Conservation (phyloP, 2,888 invertebrate genomes). For the Altica lythri region DNA sequence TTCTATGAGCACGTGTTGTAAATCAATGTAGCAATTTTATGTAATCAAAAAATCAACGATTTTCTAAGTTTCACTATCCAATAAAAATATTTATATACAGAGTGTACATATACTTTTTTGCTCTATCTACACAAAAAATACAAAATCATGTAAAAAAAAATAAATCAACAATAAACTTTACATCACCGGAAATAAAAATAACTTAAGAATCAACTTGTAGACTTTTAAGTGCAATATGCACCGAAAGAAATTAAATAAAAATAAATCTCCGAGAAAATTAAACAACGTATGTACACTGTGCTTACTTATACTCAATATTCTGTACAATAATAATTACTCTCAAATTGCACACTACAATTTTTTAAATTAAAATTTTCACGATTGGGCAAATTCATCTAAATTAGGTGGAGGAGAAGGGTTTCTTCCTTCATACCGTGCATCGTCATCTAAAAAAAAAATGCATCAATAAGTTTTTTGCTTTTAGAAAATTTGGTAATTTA, state of each 20-base stretch:
- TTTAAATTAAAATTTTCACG: constrained; percentile 41
- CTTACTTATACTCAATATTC: constrained; percentile 32
- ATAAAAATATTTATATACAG: constrained; percentile 44
- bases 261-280: constrained; percentile 42
- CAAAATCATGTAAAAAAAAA: constrained; percentile 35
- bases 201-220: constrained; percentile 39
- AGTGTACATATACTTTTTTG: constrained; percentile 39
- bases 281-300: constrained; percentile 49
- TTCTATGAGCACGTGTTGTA: constrained; percentile 33
- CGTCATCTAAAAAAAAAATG: constrained; percentile 51
- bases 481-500: neutral
- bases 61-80: constrained; percentile 42
- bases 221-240: constrained; percentile 34
- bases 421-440: constrained; percentile 55
- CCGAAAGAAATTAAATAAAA: constrained; percentile 45
- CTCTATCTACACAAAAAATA: constrained; percentile 38
- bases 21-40: constrained; percentile 38
- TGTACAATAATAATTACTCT: constrained; percentile 26
- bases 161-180: constrained; percentile 40
- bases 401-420: constrained; percentile 57
- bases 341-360: constrained; percentile 44
- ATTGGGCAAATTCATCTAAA: constrained; percentile 39
- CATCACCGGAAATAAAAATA: constrained; percentile 41
- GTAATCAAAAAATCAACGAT: constrained; percentile 42
- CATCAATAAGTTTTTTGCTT: too few relatives aligned